A percentile compares a stretch with the other conserved stretches of the same genome.
phyloP scores from a whole-genome alignment of 53 echinoderm and acorn worm genomes.

The Echinometra lucunter region DNA sequence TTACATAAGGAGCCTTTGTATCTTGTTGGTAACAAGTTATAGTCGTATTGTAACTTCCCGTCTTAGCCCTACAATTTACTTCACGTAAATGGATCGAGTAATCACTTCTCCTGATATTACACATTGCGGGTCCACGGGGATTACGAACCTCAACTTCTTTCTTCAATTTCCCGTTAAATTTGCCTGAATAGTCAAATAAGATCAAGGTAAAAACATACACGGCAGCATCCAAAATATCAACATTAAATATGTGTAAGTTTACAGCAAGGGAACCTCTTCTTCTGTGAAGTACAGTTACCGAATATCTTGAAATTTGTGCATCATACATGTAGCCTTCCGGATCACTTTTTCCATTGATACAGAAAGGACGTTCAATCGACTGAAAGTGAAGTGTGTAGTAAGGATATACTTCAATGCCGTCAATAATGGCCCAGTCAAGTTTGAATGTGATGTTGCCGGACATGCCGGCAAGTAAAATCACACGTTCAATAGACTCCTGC shows the following conservation, averaged over 20 bases:
- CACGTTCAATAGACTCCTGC: background rate
- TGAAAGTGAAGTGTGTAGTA: background rate
- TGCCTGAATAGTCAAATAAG: background rate
- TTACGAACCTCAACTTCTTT: background rate
- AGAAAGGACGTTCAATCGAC: background rate
- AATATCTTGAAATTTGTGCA: background rate
- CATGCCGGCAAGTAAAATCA: background rate
- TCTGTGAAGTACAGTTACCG: background rate
- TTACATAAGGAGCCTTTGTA: background rate
- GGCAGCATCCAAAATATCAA: background rate
- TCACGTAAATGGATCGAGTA: background rate
- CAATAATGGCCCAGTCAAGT: background rate
- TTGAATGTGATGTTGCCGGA: background rate
- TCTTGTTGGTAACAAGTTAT: background rate
- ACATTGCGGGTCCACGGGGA: conserved; percentile 10
- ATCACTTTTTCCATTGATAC: background rate
- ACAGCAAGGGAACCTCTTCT: background rate
- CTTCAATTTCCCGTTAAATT: background rate
- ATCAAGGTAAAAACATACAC: background rate
- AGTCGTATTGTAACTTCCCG: background rate
- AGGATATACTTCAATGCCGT: background rate
- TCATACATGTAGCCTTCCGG: background rate
- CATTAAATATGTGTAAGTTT: background rate
- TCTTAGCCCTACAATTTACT: background rate
- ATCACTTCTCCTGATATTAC: background rate